Conservation (phyloP, 2,888 invertebrate species). For the Calameuta pallipes region DNA sequence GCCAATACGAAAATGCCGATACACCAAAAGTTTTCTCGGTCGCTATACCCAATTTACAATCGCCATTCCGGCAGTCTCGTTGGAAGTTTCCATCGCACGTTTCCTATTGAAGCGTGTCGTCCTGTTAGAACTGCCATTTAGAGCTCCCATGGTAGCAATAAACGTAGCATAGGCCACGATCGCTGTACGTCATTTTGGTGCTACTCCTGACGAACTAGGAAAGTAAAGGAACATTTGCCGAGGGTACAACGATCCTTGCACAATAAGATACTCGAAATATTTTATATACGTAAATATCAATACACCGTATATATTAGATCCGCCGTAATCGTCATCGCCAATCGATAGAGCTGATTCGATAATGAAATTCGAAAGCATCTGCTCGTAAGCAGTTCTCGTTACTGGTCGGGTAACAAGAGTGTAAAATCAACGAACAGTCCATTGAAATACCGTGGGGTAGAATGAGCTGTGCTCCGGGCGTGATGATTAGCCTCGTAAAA, state of each 20-base stretch:
- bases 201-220: not conserved
- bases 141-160: slow-evolving; percentile 43
- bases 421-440: not conserved
- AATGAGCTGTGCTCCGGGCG: not conserved
- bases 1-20: not conserved
- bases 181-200: not conserved
- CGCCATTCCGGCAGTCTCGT: slow-evolving; percentile 18
- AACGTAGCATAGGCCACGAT: slow-evolving; percentile 15
- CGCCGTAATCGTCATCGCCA: not conserved
- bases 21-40: not conserved
- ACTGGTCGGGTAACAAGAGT: not conserved
- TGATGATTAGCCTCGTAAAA: slow-evolving; percentile 7
- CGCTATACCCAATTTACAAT: not conserved
- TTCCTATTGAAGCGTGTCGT: slow-evolving; percentile 23
- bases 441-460: not conserved
- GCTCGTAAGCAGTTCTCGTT: not conserved
- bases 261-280: not conserved
- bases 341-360: not conserved
- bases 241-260: not conserved
- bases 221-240: not conserved
- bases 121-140: slow-evolving; percentile 20
- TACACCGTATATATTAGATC: not conserved
- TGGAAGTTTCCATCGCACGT: slow-evolving; percentile 6
- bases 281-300: not conserved
- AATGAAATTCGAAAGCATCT: not conserved